These are phyloP conservation scores for Drosophila nigrodunni DNA, from an alignment of 1,140 invertebrate genomes.

Conservation along the genomic window DNA sequence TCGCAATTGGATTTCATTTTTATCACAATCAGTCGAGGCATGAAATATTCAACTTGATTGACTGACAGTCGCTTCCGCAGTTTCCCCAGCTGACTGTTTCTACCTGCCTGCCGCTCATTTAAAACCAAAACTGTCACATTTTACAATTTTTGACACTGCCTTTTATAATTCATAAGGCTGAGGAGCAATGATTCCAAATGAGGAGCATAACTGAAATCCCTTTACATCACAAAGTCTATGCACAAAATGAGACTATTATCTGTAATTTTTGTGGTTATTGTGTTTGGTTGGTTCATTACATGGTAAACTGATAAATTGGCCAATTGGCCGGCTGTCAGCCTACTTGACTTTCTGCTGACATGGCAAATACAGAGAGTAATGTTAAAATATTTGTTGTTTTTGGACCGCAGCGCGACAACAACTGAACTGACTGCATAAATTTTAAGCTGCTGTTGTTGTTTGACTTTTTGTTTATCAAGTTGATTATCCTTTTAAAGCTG, in stretches of 20 bases:
- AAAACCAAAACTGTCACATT: conserved; percentile 19
- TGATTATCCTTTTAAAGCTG: conserved; percentile 83
- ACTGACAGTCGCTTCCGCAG: conserved; percentile 18
- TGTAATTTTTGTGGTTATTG: conserved; percentile 14
- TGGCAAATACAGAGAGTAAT: conserved; percentile 41
- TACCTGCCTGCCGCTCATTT: conserved; percentile 24
- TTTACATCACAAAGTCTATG: neutral
- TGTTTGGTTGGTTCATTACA: conserved; percentile 9
- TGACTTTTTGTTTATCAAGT: conserved; percentile 68
- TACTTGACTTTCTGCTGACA: conserved; percentile 17
- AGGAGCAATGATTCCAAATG: conserved; percentile 16
- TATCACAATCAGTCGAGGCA: conserved; percentile 27
- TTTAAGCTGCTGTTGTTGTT: conserved; percentile 28
- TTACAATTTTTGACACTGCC: conserved; percentile 42
- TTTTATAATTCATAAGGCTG: conserved; percentile 30
- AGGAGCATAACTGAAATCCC: conserved; percentile 4
- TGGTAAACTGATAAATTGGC: conserved; percentile 26
- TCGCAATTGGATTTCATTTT: conserved; percentile 16
- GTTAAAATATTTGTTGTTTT: conserved; percentile 43
- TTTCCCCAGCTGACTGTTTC: conserved; percentile 4
- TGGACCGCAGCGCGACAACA: conserved; percentile 6
- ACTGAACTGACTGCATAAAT: conserved; percentile 63
- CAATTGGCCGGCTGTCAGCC: conserved; percentile 35
- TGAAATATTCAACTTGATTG: conserved; percentile 45
- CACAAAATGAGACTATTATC: neutral